Conservation (phyloP, 2,888 invertebrate species). For the Diogma glabrata region DNA sequence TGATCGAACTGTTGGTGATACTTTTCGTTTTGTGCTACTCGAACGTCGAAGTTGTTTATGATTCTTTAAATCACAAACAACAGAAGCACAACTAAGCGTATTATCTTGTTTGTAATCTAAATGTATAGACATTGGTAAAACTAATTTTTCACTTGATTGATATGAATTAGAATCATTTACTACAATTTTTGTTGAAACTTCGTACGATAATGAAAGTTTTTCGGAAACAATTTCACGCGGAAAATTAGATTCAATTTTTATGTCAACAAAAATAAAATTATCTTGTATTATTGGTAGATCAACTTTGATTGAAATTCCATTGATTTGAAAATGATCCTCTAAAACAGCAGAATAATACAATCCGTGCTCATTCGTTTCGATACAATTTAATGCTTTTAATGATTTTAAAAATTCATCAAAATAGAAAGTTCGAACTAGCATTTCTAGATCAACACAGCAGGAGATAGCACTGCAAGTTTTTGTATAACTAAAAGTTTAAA, state of each 20-base stretch:
- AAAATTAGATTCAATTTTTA: slow-evolving; percentile 46
- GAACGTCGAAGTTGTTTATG: slow-evolving; percentile 50
- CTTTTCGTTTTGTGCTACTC: slow-evolving; percentile 59
- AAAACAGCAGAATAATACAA: slow-evolving; percentile 28
- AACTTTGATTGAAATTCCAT: slow-evolving; percentile 28
- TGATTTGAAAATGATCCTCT: slow-evolving; percentile 40
- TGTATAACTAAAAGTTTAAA: too few species aligned
- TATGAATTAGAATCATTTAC: slow-evolving; percentile 26
- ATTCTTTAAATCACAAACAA: slow-evolving; percentile 56
- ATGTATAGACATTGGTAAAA: slow-evolving; percentile 48
- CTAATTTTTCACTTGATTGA: slow-evolving; percentile 24
- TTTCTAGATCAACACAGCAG: slow-evolving; percentile 61
- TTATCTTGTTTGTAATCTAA: slow-evolving; percentile 74
- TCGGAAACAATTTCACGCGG: slow-evolving; percentile 55
- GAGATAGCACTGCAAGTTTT: slow-evolving; percentile 71
- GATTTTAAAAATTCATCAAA: slow-evolving; percentile 73
- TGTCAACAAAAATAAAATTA: slow-evolving; percentile 41
- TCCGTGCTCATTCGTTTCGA: slow-evolving; percentile 11
- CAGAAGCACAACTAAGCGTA: slow-evolving; percentile 59
- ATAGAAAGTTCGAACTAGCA: slow-evolving; percentile 61
- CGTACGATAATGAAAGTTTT: slow-evolving; percentile 51
- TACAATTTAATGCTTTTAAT: slow-evolving; percentile 35
- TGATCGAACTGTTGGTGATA: slow-evolving; percentile 50
- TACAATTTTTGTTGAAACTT: slow-evolving; percentile 40
- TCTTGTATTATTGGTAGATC: slow-evolving; percentile 37